phyloP scores from a whole-genome alignment of 2,113 vertebrate species.

The Sciurus niger region DNA sequence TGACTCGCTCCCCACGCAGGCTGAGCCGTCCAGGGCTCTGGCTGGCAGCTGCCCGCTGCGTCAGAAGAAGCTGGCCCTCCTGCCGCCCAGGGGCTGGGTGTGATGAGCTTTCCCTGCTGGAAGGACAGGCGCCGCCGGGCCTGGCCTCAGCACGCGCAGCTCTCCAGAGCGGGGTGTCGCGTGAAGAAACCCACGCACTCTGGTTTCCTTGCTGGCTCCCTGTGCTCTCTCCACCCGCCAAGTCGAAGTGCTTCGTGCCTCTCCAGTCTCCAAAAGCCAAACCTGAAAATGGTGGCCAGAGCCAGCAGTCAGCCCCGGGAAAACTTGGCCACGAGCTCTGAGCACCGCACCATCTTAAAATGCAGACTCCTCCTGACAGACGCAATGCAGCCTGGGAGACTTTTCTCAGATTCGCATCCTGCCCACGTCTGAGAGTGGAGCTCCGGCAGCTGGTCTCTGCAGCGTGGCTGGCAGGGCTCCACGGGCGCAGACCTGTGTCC shows the following conservation, averaged over 20 bases:
- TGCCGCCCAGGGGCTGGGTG: accelerated
- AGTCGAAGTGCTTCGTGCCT: accelerated
- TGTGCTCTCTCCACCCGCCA: accelerated
- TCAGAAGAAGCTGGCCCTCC: too few relatives aligned
- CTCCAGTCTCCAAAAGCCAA: neutral
- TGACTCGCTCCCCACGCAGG: neutral
- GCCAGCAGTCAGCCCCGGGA: neutral
- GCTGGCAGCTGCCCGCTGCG: neutral
- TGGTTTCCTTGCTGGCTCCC: neutral
- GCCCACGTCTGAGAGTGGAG: conserved; percentile 77
- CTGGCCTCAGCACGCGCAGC: accelerated
- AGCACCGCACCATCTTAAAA: neutral
- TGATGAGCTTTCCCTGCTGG: accelerated
- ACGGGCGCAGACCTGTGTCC: conserved; percentile 8
- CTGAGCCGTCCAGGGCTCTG: neutral
- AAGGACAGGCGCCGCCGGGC: accelerated
- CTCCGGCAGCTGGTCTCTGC: conserved; percentile 81
- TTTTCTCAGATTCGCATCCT: conserved; percentile 45
- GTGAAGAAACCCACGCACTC: neutral
- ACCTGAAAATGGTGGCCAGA: accelerated
- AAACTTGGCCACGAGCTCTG: neutral
- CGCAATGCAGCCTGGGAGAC: neutral
- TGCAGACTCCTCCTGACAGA: conserved; percentile 75
- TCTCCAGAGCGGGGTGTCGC: neutral
- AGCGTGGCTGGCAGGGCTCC: conserved; percentile 77